Base-by-base conservation (phyloP, 2,888 invertebrate genomes). In the Yponomeuta malinellus region DNA sequence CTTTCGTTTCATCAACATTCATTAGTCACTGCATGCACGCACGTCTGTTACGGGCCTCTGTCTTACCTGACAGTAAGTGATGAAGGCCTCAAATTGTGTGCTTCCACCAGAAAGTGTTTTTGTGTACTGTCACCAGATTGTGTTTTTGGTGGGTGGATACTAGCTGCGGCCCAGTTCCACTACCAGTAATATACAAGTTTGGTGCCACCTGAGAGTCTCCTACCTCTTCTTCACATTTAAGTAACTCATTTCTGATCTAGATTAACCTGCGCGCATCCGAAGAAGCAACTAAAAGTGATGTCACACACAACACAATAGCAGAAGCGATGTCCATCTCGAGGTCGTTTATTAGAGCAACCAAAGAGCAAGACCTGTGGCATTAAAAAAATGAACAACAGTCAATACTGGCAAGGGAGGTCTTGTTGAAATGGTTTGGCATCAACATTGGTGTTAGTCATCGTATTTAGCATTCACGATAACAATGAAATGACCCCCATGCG, bases 281-380 rank as follows among this genome's bases (percentile, higher is more conserved):
- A 59, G 52, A 15, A 59, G 52, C 15, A 12, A 59, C 52, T 59
- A 59, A 59, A 59, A 12, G 52, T 59, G 52, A 59, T 59, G 52
- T 59, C 52, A 59, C 5, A 59, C 52, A 59, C 15, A 59, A 15
- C 15, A 59, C 15, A 59, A 59, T 15, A 8, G 52, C 52, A 15
- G 52, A 59, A 59, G 52, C 15, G 15, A 59, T 5, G 15, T 59
- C 52, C 52, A 59, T 59, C 3, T 15, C 15, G 15, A 59, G 52
- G 52, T 59, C 52, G 52, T 59, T 59, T 59, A 59, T 59, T 15
- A 59, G 52, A 59, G 52, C 52, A 59, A 59, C 52, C 52, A 59
- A 2, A 15, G 15, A 59, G 15, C 12, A 59, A 59, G 52, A 15
- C 15, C 52, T 59, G 15, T 59, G 12, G 52, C 3, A 59, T 5